These are phyloP conservation scores for Apaloderma vittatum DNA, from an alignment of 2,113 vertebrate species.

Conservation along the genomic window DNA sequence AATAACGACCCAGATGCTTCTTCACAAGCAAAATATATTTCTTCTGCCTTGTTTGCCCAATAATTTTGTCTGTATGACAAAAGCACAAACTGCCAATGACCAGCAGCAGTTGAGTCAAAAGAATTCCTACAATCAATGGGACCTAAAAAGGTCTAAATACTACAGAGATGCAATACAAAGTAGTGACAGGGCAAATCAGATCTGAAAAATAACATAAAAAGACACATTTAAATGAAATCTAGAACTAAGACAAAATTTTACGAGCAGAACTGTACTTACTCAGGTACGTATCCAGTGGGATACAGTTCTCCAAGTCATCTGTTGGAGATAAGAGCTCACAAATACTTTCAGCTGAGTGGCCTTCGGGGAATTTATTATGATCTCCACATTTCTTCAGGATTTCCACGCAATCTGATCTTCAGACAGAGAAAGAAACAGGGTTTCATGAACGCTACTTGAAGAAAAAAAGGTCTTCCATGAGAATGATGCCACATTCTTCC, in stretches of 20 bases:
- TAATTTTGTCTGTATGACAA: not conserved
- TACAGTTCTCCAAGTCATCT: slow-evolving; percentile 92
- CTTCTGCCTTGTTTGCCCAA: not conserved
- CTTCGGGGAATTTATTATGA: slow-evolving; percentile 90
- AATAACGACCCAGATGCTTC: not conserved
- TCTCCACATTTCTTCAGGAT: slow-evolving; percentile 97
- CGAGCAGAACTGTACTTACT: slow-evolving; percentile 81
- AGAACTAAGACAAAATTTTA: not conserved
- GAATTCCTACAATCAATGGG: not conserved
- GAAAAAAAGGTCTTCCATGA: not conserved
- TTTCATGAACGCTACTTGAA: not conserved
- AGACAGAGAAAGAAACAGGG: slow-evolving; percentile 58
- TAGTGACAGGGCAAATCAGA: not conserved
- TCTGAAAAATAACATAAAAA: not conserved
- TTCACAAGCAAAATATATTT: not conserved
- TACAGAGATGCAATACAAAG: not conserved
- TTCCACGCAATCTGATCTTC: slow-evolving; percentile 96
- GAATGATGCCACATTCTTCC: not conserved
- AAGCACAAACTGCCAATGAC: not conserved
- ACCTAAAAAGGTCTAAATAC: not conserved
- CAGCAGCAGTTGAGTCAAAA: not conserved
- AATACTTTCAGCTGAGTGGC: slow-evolving; percentile 93
- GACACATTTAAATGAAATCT: not conserved
- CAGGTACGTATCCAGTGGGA: slow-evolving; percentile 93
- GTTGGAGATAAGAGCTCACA: slow-evolving; percentile 94